Percentiles rank a stretch among this genome's conserved stretches.
These are phyloP conservation scores for Blomia tropicalis DNA, from an alignment of 2,888 invertebrate species.

Conservation along the genomic window DNA sequence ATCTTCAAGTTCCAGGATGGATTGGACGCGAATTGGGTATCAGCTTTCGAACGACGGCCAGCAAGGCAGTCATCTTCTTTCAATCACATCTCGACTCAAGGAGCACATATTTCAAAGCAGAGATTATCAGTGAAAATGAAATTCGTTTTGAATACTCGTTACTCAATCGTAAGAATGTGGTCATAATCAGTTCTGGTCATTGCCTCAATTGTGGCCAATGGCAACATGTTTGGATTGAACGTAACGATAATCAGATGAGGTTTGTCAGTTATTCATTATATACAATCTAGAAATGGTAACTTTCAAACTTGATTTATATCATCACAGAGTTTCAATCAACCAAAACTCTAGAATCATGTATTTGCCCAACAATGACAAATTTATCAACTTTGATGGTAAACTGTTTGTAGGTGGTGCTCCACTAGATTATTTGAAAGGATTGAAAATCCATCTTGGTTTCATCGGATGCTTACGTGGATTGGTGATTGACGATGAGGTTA, in stretches of 20 bases:
- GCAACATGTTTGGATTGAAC: conserved; percentile 91
- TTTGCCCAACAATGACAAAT: conserved; percentile 64
- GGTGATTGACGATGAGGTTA: conserved; percentile 73
- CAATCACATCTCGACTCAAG: conserved; percentile 75
- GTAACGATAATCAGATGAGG: conserved; percentile 76
- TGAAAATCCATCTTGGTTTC: conserved; percentile 63
- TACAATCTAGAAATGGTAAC: background rate
- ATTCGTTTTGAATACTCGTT: conserved; percentile 75
- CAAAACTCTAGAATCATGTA: conserved; percentile 75
- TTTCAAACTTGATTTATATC: background rate
- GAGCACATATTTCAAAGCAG: conserved; percentile 80
- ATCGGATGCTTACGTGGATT: conserved; percentile 85
- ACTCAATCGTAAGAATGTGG: conserved; percentile 60
- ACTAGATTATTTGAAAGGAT: conserved; percentile 42
- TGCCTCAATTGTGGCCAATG: conserved; percentile 79
- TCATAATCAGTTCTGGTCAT: conserved; percentile 62
- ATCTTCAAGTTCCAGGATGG: conserved; percentile 75
- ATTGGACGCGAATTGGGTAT: conserved; percentile 77
- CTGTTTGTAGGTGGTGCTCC: conserved; percentile 78
- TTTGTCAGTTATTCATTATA: background rate
- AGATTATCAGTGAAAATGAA: conserved; percentile 65
- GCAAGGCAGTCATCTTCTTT: conserved; percentile 69
- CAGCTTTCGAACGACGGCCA: conserved; percentile 77
- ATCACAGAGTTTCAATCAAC: conserved; percentile 62
- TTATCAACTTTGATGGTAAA: conserved; percentile 78